Evolutionary conservation across 2,113 vertebrate genomes (phyloP).

Genomic region (Mionectes macconnelli): DNA sequence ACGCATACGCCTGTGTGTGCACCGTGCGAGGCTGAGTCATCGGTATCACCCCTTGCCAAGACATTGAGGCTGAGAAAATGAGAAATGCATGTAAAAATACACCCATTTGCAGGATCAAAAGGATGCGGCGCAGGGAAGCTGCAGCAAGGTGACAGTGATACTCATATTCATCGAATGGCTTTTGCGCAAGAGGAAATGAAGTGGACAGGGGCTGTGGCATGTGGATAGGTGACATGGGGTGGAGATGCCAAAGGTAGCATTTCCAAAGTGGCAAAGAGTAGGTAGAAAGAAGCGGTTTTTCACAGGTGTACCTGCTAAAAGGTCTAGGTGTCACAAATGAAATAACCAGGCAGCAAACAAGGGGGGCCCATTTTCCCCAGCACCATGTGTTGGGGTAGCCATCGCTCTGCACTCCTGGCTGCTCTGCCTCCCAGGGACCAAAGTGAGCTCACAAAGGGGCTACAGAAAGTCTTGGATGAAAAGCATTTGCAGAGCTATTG

Average conservation of each 20-base stretch:
- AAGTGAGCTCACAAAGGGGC: background rate
- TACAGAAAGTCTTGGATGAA: background rate
- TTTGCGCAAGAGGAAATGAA: background rate
- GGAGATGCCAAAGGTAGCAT: background rate
- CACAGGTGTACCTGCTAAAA: accelerated
- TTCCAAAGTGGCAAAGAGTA: background rate
- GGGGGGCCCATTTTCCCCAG: accelerated
- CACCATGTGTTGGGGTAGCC: accelerated
- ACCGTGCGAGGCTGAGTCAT: background rate
- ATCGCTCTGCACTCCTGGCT: accelerated
- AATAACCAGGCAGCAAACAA: background rate
- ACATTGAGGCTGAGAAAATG: background rate
- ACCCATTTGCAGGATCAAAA: background rate
- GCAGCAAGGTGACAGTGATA: background rate
- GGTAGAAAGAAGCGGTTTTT: background rate
- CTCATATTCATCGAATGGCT: accelerated
- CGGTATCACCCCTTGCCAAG: background rate
- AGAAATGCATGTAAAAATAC: background rate
- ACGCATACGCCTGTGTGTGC: background rate
- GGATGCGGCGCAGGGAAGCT: background rate
- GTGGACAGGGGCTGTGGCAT: accelerated
- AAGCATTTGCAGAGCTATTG: background rate
- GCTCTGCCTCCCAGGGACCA: background rate
- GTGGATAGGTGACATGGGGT: background rate
- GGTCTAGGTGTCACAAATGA: background rate